Base-by-base conservation (phyloP, 2,797 vertebrate species). In the Syngnathus acus region DNA sequence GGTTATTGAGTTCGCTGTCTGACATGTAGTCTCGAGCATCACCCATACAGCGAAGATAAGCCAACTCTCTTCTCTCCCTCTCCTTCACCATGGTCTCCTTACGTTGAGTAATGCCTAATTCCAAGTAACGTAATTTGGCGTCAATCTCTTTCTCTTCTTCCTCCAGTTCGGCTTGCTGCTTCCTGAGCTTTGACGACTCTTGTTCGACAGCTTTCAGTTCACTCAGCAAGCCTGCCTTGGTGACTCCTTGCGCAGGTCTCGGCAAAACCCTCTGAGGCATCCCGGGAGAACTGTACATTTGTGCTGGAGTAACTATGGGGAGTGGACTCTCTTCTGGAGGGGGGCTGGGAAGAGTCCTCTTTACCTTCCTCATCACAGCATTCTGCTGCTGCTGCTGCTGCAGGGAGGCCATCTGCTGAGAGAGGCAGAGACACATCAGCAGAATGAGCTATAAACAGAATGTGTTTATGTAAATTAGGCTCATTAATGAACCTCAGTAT, bases 141-240 rank as follows among this genome's bases (percentile, higher is more conserved):
- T 99, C 97, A 1, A 99, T 99, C 88, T 99, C 97, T 83, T 99
- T 99, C 84, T 99, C 97, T 77, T 99, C 97, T 76, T 99, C 97
- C 0, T 99, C 97, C 72, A 99, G 88, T 83, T 99, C 97, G 0
- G 95, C 95, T 84, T 99, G 97, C 83, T 99, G 98, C 87, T 99
- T 99, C 65, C 97, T 93, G 65, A 99, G 92, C 84, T 99, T 99
- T 19, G 95, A 95, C 37, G 97, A 98, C 80, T 99, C 96, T 5
- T 98, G 96, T 73, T 99, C 97, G 76, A 99, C 97, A 64, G 95
- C 93, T 89, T 95, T 95, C 71, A 99, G 88, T 86, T 99, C 97
- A 0, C 91, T 96, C 70, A 99, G 90, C 66, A 98, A 90, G 66
- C 95, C 94, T 58, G 94, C 95, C 84, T 98, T 98, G 75, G 94